Evolutionary conservation across 2,888 invertebrate genomes (phyloP).

Genomic region (Cancer borealis): DNA sequence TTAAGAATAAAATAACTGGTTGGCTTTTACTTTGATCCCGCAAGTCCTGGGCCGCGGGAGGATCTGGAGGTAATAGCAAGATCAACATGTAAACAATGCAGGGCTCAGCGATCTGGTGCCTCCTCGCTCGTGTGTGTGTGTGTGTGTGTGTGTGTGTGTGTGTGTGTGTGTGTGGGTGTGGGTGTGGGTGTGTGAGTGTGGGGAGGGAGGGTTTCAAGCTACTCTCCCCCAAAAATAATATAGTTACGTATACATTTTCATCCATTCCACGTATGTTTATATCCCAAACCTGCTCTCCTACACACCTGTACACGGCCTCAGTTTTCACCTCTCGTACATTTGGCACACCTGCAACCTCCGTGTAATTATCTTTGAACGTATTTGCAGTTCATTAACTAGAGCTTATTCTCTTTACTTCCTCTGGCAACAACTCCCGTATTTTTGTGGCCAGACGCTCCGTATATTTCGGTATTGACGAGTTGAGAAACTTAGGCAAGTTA

Average conservation of each 20-base stretch:
- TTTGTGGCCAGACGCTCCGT: neutral
- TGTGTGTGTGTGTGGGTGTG: no score
- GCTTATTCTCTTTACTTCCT: neutral
- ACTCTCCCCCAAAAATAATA: no score
- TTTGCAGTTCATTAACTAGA: neutral
- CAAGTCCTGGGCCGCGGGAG: neutral
- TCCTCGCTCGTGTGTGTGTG: neutral
- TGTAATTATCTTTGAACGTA: neutral
- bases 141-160: no score
- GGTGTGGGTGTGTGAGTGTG: no score
- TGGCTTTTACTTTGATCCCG: neutral
- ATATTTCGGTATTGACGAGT: neutral
- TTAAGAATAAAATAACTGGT: neutral
- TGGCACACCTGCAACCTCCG: no score
- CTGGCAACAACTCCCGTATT: neutral
- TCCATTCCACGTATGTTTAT: no score
- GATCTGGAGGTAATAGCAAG: neutral
- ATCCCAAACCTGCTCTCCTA: neutral
- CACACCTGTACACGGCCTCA: neutral
- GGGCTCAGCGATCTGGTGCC: neutral
- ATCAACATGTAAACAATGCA: slow-evolving; percentile 3
- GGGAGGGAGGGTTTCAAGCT: no score
- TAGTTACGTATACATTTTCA: no score
- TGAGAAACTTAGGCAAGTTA: neutral
- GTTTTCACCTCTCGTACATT: no score